These are phyloP conservation scores for Chymomyza caudatula DNA, from an alignment of 2,888 invertebrate genomes.

Conservation along the genomic window DNA sequence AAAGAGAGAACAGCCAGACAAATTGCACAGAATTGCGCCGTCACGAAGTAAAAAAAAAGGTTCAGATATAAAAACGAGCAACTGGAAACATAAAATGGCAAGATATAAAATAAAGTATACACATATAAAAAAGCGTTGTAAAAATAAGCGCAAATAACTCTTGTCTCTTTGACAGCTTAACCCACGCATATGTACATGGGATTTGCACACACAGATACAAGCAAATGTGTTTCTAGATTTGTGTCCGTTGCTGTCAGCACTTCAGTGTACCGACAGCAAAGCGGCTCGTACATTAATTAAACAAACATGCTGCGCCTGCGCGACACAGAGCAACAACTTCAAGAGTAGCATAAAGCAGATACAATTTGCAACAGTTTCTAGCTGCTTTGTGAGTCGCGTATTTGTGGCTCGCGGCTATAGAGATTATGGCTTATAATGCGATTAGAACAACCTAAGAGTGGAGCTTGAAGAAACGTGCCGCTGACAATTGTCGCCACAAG, in stretches of 20 bases:
- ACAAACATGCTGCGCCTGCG: constrained; percentile 44
- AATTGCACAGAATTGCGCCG: constrained; percentile 47
- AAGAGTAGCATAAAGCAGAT: too few species aligned
- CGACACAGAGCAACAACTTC: constrained; percentile 6
- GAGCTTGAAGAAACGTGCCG: constrained; percentile 29
- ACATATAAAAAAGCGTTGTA: constrained; percentile 50
- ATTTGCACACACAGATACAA: constrained; percentile 3
- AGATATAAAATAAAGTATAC: constrained; percentile 24
- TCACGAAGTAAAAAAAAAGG: constrained; percentile 46
- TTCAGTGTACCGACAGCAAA: constrained; percentile 43
- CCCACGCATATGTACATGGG: constrained; percentile 50
- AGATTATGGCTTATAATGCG: constrained; percentile 61
- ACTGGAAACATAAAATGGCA: background rate
- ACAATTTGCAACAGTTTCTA: background rate
- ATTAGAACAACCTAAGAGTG: constrained; percentile 68
- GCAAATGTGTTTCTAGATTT: constrained; percentile 9
- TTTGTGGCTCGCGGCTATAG: constrained; percentile 13
- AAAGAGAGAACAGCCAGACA: constrained; percentile 23
- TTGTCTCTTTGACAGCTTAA: constrained; percentile 69
- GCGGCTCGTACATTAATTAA: constrained; percentile 48
- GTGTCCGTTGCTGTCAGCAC: constrained; percentile 37
- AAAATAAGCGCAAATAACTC: constrained; percentile 70
- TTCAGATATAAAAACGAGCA: background rate
- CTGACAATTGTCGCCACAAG: constrained; percentile 56
- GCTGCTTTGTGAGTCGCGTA: background rate